Evolutionary conservation across 2,797 vertebrate genomes (phyloP).

Genomic region (Enteromius argenteus): DNA sequence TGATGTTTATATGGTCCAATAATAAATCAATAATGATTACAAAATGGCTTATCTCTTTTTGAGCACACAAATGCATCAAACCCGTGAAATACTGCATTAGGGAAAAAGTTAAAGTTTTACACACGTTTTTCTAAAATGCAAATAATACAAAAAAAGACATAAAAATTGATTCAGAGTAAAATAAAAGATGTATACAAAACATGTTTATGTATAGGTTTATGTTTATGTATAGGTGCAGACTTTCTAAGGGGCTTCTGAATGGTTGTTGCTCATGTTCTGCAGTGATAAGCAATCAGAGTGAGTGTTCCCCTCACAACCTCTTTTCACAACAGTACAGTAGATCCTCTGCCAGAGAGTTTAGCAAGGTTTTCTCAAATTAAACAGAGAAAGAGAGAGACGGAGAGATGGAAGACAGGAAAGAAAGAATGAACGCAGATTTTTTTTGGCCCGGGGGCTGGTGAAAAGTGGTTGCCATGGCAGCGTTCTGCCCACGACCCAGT

Average conservation of each 20-base stretch:
- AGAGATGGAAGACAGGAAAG: conserved; percentile 21
- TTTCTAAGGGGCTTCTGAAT: conserved; percentile 39
- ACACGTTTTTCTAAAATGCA: not conserved
- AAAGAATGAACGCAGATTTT: conserved; percentile 65
- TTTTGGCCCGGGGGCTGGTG: conserved; percentile 83
- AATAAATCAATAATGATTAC: not conserved
- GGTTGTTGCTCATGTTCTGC: conserved; percentile 40
- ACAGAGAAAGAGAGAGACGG: conserved; percentile 20
- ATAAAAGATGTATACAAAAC: conserved; percentile 31
- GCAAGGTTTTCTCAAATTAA: conserved; percentile 41
- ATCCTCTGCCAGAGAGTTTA: conserved; percentile 42
- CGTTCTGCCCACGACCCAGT: conserved; percentile 91
- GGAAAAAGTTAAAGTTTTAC: not conserved
- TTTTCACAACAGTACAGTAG: conserved; percentile 48
- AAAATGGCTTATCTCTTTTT: not conserved
- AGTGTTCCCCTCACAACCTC: conserved; percentile 15
- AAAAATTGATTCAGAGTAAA: conserved; percentile 9
- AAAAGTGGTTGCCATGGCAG: conserved; percentile 91
- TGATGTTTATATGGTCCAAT: not conserved
- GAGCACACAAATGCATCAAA: not conserved
- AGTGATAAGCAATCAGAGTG: conserved; percentile 42
- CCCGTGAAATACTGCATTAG: not conserved
- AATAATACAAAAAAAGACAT: not conserved
- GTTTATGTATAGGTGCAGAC: not conserved
- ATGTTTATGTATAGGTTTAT: conserved; percentile 2